These are phyloP conservation scores for Elephas maximus DNA, from an alignment of 2,113 vertebrate species.

Conservation along the genomic window DNA sequence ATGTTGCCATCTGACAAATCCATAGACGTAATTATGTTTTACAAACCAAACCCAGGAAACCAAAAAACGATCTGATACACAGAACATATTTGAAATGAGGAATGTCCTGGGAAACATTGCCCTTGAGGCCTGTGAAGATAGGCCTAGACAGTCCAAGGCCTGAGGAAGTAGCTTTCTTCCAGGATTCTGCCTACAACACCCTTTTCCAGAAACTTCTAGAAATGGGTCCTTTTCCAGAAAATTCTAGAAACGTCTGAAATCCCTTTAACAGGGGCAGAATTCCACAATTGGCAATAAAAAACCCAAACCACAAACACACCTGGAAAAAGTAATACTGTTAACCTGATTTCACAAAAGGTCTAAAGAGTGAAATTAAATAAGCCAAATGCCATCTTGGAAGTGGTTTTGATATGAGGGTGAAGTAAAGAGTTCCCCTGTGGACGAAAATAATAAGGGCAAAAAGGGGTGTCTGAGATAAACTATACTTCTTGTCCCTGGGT, in stretches of 20 bases:
- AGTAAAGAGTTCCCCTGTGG: not conserved
- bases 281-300: constrained; percentile 53
- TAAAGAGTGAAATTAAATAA: constrained; percentile 10
- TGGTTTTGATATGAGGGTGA: not conserved
- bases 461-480: not conserved
- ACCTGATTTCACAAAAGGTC: constrained; percentile 59
- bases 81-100: not conserved
- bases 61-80: not conserved
- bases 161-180: not conserved
- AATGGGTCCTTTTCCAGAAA: constrained; percentile 31
- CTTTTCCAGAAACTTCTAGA: not conserved
- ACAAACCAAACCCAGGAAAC: constrained; percentile 30
- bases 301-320: constrained; percentile 56
- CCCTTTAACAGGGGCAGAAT: constrained; percentile 45
- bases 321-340: constrained; percentile 64
- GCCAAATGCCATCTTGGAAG: constrained; percentile 51
- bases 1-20: not conserved
- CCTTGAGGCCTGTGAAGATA: not conserved
- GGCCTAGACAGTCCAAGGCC: not conserved
- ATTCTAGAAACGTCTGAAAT: constrained; percentile 48
- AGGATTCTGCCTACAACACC: not conserved
- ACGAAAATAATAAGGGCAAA: not conserved
- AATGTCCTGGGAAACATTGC: not conserved
- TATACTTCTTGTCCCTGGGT: not conserved
- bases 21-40: not conserved